Percentiles rank a stretch among this genome's conserved stretches.
phyloP scores from a whole-genome alignment of 2,888 invertebrate genomes.

The Schizotus pectinicornis region DNA sequence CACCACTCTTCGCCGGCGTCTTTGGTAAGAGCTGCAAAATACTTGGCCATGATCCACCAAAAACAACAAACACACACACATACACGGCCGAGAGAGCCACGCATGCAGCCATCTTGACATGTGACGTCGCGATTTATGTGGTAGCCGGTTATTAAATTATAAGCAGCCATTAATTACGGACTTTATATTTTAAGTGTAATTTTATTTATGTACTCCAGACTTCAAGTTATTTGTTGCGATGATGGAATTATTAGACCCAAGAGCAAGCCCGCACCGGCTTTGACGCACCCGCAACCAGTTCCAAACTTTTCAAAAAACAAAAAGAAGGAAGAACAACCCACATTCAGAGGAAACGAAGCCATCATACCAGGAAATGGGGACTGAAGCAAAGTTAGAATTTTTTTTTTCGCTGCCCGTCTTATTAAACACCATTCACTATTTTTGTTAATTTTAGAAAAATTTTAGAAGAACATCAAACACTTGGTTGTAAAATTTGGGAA shows the following conservation, averaged over 20 bases:
- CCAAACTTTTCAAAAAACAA: not conserved
- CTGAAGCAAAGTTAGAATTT: no score
- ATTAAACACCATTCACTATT: no score
- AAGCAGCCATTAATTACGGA: constrained; percentile 50
- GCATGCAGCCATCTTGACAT: constrained; percentile 51
- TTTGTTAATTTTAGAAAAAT: no score
- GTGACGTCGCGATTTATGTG: constrained; percentile 48
- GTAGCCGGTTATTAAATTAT: constrained; percentile 53
- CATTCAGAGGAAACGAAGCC: no score
- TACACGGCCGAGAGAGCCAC: constrained; percentile 23
- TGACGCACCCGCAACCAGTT: not conserved
- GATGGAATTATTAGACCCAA: constrained; percentile 23
- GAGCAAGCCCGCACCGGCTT: constrained; percentile 3
- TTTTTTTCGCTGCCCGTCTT: no score
- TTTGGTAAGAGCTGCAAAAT: constrained; percentile 33
- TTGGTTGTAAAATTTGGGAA: no score
- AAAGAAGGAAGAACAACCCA: no score
- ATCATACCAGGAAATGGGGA: no score
- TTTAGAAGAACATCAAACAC: no score
- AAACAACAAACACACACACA: constrained; percentile 45
- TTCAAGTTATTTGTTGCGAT: constrained; percentile 24
- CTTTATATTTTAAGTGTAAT: constrained; percentile 49
- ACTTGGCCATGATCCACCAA: constrained; percentile 52
- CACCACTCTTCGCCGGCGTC: constrained; percentile 2
- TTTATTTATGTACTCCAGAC: constrained; percentile 38